Percentiles rank a stretch among this genome's conserved stretches.
Evolutionary conservation across 2,797 vertebrate species (phyloP).

Genomic region (Astyanax mexicanus): DNA sequence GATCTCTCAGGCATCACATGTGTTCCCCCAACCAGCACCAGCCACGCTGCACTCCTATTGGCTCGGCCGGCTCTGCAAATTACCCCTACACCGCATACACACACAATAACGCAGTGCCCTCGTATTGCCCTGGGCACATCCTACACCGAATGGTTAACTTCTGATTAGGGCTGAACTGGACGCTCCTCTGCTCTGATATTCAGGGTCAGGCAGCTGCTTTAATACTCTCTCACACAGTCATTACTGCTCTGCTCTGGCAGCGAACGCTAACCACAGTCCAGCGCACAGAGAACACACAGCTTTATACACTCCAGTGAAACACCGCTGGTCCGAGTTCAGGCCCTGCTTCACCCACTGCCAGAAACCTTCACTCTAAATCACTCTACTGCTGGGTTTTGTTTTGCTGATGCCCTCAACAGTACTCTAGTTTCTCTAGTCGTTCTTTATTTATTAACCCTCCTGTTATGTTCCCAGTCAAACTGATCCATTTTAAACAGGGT

Average conservation of each 20-base stretch:
- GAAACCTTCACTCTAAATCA: not conserved
- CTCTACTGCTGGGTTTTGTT: constrained; percentile 4
- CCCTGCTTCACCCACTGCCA: constrained; percentile 6
- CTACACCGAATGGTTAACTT: constrained; percentile 60
- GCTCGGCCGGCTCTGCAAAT: constrained; percentile 48
- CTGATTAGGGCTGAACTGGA: constrained; percentile 57
- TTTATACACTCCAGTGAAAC: constrained; percentile 38
- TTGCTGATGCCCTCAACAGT: too few relatives aligned
- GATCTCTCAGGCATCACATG: constrained; percentile 96
- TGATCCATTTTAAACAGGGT: too few relatives aligned
- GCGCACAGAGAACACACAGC: constrained; percentile 18
- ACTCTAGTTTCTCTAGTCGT: too few relatives aligned
- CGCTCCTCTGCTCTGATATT: constrained; percentile 42
- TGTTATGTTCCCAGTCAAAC: too few relatives aligned
- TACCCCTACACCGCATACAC: constrained; percentile 33
- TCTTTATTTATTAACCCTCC: too few relatives aligned
- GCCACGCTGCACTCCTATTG: constrained; percentile 47
- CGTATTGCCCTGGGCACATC: constrained; percentile 49
- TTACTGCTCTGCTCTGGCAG: constrained; percentile 49
- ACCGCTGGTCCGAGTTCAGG: constrained; percentile 15
- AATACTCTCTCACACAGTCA: constrained; percentile 40
- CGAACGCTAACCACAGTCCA: constrained; percentile 33
- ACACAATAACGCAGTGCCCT: constrained; percentile 47
- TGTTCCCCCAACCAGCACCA: constrained; percentile 65
- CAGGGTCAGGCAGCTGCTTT: constrained; percentile 47